A percentile compares a stretch with the other conserved stretches of the same genome.
Evolutionary conservation across 2,888 invertebrate genomes (phyloP).

Genomic region (Campopleginae sp.): DNA sequence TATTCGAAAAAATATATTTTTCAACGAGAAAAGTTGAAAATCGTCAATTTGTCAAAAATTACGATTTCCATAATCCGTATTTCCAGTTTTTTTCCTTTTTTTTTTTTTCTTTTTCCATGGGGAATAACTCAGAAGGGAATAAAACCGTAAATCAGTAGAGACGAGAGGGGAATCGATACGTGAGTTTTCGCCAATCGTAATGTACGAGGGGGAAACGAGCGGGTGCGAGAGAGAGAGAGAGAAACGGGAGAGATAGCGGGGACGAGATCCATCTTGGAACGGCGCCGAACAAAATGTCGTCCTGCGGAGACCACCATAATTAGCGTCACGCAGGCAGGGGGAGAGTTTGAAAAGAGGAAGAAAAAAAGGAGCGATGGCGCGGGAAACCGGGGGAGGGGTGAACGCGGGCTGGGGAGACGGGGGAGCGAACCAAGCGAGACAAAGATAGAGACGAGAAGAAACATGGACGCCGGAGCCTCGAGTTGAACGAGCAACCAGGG

Average conservation of each 20-base stretch:
- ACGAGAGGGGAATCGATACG: conserved; percentile 62
- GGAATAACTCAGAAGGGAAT: conserved; percentile 37
- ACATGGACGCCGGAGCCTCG: conserved; percentile 63
- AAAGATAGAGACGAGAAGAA: conserved; percentile 59
- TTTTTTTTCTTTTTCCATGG: not conserved
- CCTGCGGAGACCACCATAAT: conserved; percentile 82
- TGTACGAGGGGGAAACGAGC: conserved; percentile 41
- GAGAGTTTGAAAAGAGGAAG: conserved; percentile 45
- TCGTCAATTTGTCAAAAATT: not conserved
- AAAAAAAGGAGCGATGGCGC: conserved; percentile 38
- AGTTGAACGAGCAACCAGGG: conserved; percentile 52
- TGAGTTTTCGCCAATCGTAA: conserved; percentile 55
- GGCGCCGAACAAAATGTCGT: conserved; percentile 83
- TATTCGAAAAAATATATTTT: not conserved
- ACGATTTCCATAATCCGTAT: not conserved
- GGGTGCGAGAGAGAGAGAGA: conserved; percentile 31
- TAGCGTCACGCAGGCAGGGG: conserved; percentile 74
- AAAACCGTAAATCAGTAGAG: conserved; percentile 49
- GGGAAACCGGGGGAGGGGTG: conserved; percentile 24
- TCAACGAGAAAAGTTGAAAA: not conserved
- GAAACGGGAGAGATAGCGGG: conserved; percentile 57
- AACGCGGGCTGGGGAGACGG: conserved; percentile 34
- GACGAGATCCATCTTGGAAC: conserved; percentile 79
- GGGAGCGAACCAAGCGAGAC: conserved; percentile 43
- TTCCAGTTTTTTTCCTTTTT: not conserved